Evolutionary conservation across 2,113 vertebrate genomes (phyloP).

Genomic region (Ctenomys sociabilis): DNA sequence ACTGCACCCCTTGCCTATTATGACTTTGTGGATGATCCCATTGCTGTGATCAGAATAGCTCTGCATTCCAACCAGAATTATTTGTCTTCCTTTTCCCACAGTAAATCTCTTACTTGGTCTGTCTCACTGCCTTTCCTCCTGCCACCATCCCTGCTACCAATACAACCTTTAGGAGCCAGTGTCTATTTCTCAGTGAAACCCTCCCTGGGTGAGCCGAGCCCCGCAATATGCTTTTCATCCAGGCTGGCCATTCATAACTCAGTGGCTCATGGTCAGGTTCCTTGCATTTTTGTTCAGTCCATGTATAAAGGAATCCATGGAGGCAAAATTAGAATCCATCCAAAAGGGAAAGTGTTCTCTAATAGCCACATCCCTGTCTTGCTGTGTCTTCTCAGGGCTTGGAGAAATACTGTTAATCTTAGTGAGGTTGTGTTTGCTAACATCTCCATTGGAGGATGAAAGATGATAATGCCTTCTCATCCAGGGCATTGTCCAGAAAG

Average conservation of each 20-base stretch:
- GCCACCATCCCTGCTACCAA: not conserved
- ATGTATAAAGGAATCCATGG: not conserved
- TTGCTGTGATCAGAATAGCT: not conserved
- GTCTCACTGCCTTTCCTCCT: not conserved
- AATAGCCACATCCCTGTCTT: not conserved
- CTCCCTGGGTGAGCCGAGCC: not conserved
- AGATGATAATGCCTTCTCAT: not conserved
- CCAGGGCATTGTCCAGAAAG: not conserved
- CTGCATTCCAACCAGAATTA: not conserved
- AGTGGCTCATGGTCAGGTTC: not conserved
- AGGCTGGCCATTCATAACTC: not conserved
- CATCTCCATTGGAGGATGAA: not conserved
- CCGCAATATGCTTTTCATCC: not conserved
- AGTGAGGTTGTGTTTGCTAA: not conserved
- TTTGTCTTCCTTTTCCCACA: not conserved
- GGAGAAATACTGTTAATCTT: not conserved
- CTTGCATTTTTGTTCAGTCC: not conserved
- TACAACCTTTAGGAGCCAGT: not conserved
- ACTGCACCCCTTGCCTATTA: not conserved
- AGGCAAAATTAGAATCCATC: conserved; percentile 33
- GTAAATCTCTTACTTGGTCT: not conserved
- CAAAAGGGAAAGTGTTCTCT: not conserved
- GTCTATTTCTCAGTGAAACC: not conserved
- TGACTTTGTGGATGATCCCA: not conserved
- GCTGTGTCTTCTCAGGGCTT: not conserved